These are phyloP conservation scores for Andricus curvator DNA, from an alignment of 2,888 invertebrate genomes.

Conservation along the genomic window DNA sequence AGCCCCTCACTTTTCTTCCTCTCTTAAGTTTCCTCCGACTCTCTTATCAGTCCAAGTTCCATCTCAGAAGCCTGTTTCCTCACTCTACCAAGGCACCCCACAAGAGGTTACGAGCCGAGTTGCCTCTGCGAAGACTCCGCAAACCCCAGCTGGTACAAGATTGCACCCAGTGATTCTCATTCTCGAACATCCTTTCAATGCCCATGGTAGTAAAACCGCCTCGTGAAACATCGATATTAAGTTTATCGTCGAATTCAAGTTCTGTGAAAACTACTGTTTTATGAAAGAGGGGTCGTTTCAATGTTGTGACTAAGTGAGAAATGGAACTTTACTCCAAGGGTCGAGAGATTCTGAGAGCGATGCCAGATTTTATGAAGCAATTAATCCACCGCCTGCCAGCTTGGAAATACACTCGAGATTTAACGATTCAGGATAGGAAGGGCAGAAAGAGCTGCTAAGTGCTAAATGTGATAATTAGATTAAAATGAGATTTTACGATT, in stretches of 20 bases:
- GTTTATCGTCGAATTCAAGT: conserved; percentile 22
- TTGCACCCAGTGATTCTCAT: conserved; percentile 76
- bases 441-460: conserved; percentile 16
- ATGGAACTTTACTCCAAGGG: conserved; percentile 15
- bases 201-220: not conserved
- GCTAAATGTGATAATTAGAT: conserved; percentile 1
- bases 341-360: conserved; percentile 36
- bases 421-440: conserved; percentile 17
- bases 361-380: conserved; percentile 41
- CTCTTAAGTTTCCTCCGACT: conserved; percentile 50
- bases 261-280: conserved; percentile 36
- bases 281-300: conserved; percentile 25
- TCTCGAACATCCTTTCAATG: conserved; percentile 40
- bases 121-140: conserved; percentile 70
- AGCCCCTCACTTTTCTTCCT: conserved; percentile 55
- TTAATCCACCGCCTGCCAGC: conserved; percentile 36
- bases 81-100: conserved; percentile 61
- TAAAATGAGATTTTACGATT: not conserved
- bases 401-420: conserved; percentile 31
- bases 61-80: conserved; percentile 60
- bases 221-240: conserved; percentile 21
- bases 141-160: conserved; percentile 76
- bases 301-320: conserved; percentile 39
- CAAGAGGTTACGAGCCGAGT: conserved; percentile 71
- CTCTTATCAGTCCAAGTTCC: conserved; percentile 40